Base-by-base conservation (phyloP, 2,113 vertebrate genomes). In the Heteronetta atricapilla region DNA sequence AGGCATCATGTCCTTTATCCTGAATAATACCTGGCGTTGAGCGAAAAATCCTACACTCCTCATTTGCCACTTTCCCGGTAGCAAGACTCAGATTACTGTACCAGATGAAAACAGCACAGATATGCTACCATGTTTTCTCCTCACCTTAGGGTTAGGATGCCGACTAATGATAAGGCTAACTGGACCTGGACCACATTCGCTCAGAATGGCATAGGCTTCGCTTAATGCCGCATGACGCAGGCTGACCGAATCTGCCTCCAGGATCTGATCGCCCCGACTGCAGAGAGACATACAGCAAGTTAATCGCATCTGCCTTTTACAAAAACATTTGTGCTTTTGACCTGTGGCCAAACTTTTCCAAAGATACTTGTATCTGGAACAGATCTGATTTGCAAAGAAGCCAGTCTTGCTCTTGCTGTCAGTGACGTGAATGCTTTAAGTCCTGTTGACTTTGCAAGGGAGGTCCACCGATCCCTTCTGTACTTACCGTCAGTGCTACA, bases 61-160 rank as follows among this genome's bases (percentile, higher is more conserved):
- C 11, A 80, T 62, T 79, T 48, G 40, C 70, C 59, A 48, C 52
- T 33, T 81, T 92, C 68, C 48, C 0, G 0, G 73, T 5, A 86
- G 53, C 63, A 70, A 76, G 36, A 19, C n/a, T 82, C 46, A 52
- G 64, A 82, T 56, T 62, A 68, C 40, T 50, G 70, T 1, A 5
- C 25, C 46, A 67, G 36, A 63, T 6, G 18, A 70, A 84, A 95
- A 46, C 55, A 82, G 40, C 33, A 3, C 17, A 67, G 52, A 36
- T 8, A 67, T 8, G 21, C 20, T 25, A 48, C 59, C 7, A 42
- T 21, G n/a, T 67, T 77, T 83, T 66, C 22, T 66, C 52, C 95
- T 98, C 84, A 99, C 99, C 98, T 99, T 99, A 46, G 99, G 98
- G 86, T 99, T 99, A 21, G 99, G 99, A 95, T 99, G 99, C 38